Evolutionary conservation across 2,888 invertebrate genomes (phyloP).

Genomic region (Xestia c-nigrum): DNA sequence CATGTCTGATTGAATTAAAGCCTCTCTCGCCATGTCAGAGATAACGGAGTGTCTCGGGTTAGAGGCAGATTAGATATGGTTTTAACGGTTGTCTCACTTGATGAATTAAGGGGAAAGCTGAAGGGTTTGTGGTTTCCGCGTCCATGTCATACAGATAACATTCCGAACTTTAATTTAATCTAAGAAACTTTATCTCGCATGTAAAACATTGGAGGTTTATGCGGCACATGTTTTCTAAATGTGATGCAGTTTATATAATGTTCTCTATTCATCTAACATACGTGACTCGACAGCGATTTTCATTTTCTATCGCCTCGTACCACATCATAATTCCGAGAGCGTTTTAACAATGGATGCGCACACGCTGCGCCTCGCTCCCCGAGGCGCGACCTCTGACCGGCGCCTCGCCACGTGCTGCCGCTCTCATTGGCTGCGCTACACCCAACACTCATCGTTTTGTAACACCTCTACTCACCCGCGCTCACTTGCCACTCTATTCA

Average conservation of each 20-base stretch:
- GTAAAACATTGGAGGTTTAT: conserved; percentile 38
- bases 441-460: conserved; percentile 75
- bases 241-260: conserved; percentile 58
- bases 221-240: conserved; percentile 55
- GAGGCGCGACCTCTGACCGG: conserved; percentile 85
- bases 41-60: conserved; percentile 73
- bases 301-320: conserved; percentile 52
- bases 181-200: conserved; percentile 37
- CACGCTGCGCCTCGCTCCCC: conserved; percentile 69
- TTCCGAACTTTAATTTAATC: conserved; percentile 45
- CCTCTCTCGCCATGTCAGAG: conserved; percentile 75
- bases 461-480: conserved; percentile 63
- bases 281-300: conserved; percentile 60
- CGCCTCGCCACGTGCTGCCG: conserved; percentile 82
- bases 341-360: conserved; percentile 71
- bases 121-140: conserved; percentile 61
- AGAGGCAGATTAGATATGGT: conserved; percentile 72
- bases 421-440: conserved; percentile 83
- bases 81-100: conserved; percentile 66
- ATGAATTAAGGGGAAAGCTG: conserved; percentile 61
- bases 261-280: conserved; percentile 50
- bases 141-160: conserved; percentile 49
- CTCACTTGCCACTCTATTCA: conserved; percentile 59
- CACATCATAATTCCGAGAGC: conserved; percentile 65
- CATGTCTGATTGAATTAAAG: conserved; percentile 80